These are phyloP conservation scores for Sepiola atlantica DNA, from an alignment of 2,888 invertebrate genomes.

Conservation along the genomic window DNA sequence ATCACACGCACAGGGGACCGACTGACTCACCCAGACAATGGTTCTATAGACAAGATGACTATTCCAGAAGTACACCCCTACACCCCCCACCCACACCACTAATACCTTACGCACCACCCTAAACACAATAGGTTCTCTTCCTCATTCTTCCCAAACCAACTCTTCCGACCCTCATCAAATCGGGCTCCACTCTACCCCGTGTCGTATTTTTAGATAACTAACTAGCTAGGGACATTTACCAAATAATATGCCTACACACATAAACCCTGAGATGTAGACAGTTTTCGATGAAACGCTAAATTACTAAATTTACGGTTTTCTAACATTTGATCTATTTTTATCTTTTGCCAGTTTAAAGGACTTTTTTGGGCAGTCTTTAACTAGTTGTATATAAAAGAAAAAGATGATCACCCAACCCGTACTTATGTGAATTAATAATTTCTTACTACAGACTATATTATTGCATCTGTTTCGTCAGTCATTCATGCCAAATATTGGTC, in stretches of 20 bases:
- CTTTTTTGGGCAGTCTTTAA: neutral
- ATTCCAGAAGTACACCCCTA: neutral
- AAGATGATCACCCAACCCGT: too few species aligned
- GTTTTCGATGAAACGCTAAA: neutral
- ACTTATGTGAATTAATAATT: too few species aligned
- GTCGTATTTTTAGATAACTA: neutral
- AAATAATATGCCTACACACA: neutral
- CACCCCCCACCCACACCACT: neutral
- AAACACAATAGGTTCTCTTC: too few species aligned
- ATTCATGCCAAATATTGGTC: too few species aligned
- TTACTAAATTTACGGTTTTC: neutral
- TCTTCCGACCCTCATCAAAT: neutral
- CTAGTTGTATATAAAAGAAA: too few species aligned
- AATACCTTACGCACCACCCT: too few species aligned
- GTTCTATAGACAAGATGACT: conserved; percentile 22
- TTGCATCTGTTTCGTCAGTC: too few species aligned
- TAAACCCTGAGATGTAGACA: neutral
- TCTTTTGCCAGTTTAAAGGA: too few species aligned
- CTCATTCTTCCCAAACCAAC: neutral
- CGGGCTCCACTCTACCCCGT: neutral
- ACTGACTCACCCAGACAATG: conserved; percentile 22
- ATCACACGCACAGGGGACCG: neutral
- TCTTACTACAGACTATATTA: too few species aligned
- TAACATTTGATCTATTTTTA: neutral
- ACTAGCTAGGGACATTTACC: neutral